A percentile compares a stretch with the other conserved stretches of the same genome.
These are phyloP conservation scores for Panthera leo DNA, from an alignment of 2,113 vertebrate species.

Conservation along the genomic window DNA sequence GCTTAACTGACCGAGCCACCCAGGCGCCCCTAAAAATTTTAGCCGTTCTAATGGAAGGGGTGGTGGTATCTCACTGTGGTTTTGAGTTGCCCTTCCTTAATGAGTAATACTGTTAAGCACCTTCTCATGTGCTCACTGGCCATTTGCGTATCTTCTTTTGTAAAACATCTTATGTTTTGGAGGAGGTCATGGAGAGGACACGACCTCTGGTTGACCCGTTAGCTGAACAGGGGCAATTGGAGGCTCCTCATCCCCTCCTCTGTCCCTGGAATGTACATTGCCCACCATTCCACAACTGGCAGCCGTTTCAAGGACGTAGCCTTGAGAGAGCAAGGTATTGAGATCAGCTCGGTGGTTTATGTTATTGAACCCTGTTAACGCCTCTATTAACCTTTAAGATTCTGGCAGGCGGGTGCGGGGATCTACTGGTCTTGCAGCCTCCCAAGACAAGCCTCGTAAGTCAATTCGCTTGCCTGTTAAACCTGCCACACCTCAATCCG, in stretches of 20 bases:
- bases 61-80: not conserved
- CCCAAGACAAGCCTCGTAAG: not conserved
- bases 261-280: not conserved
- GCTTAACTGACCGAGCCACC: too few species aligned
- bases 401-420: accelerated
- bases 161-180: not conserved
- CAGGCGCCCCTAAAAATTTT: not conserved
- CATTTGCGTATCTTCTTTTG: not conserved
- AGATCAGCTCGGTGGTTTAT: not conserved
- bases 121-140: not conserved
- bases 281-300: not conserved
- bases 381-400: not conserved
- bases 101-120: not conserved
- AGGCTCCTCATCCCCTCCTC: not conserved
- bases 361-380: not conserved
- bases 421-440: not conserved
- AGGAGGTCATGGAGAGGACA: not conserved
- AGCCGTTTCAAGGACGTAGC: not conserved
- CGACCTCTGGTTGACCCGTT: too few species aligned
- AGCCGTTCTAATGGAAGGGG: not conserved
- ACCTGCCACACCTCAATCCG: not conserved
- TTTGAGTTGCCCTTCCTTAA: not conserved
- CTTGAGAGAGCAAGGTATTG: not conserved
- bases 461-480: not conserved
- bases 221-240: too few species aligned